phyloP scores from a whole-genome alignment of 1,140 invertebrate genomes.

The Ruditapes philippinarum region DNA sequence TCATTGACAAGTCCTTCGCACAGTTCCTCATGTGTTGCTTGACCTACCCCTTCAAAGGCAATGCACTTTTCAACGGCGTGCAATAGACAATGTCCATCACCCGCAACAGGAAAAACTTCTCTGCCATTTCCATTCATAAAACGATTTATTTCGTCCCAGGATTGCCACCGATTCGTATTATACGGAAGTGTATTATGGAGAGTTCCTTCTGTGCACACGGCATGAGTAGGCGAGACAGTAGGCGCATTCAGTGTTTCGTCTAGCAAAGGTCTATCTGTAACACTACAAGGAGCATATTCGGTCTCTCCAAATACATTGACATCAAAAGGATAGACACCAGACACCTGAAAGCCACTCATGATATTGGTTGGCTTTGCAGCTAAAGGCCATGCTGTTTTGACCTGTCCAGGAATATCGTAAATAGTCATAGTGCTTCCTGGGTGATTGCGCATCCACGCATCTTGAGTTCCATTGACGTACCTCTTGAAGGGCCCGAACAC shows the following conservation, averaged over 20 bases:
- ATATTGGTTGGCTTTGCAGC: background rate
- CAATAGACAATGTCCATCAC: background rate
- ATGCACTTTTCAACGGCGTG: background rate
- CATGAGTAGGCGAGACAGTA: background rate
- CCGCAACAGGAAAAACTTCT: background rate
- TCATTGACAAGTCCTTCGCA: background rate
- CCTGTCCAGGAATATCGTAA: slow-evolving; percentile 84
- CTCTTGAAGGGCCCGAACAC: slow-evolving; percentile 68
- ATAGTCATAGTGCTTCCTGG: slow-evolving; percentile 87
- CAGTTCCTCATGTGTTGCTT: background rate
- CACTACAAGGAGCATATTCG: background rate
- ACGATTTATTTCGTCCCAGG: no score
- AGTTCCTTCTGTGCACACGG: background rate
- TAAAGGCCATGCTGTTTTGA: background rate
- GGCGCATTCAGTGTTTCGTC: no score
- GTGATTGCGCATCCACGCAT: slow-evolving; percentile 87
- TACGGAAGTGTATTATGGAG: no score
- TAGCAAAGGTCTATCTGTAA: background rate
- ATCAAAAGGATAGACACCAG: background rate
- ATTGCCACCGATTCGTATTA: no score
- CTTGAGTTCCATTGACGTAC: slow-evolving; percentile 78
- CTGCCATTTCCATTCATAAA: background rate
- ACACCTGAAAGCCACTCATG: background rate
- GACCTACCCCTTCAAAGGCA: background rate
- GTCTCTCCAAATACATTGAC: background rate